These are phyloP conservation scores for Zaprionus vittiger DNA, from an alignment of 1,140 invertebrate genomes.

Conservation along the genomic window DNA sequence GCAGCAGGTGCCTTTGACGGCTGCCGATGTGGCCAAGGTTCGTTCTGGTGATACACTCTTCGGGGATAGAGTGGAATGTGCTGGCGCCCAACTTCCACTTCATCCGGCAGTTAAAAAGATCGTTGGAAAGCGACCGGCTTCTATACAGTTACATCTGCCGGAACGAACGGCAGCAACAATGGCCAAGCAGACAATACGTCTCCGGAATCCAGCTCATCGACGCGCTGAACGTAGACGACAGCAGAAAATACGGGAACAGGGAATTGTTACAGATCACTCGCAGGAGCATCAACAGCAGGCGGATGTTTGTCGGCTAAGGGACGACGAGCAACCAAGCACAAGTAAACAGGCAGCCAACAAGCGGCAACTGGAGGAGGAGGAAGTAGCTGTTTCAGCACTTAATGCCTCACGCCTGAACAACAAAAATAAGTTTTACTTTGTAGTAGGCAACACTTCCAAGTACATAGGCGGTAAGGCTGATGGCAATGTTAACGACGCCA, in stretches of 20 bases:
- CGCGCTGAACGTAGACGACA: slow-evolving; percentile 55
- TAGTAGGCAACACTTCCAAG: slow-evolving; percentile 94
- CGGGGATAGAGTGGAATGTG: slow-evolving; percentile 37
- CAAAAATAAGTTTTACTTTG: slow-evolving; percentile 84
- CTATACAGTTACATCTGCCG: slow-evolving; percentile 80
- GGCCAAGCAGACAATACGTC: slow-evolving; percentile 83
- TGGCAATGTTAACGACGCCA: background rate
- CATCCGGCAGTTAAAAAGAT: slow-evolving; percentile 90
- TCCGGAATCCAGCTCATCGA: slow-evolving; percentile 51
- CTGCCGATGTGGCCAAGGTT: slow-evolving; percentile 84
- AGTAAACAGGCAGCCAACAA: slow-evolving; percentile 69
- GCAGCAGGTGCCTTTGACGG: slow-evolving; percentile 86
- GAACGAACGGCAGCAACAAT: slow-evolving; percentile 84
- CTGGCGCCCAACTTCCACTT: slow-evolving; percentile 86
- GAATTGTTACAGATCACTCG: slow-evolving; percentile 77
- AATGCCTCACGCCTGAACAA: slow-evolving; percentile 74
- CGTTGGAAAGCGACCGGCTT: slow-evolving; percentile 86
- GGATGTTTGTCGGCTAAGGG: slow-evolving; percentile 10
- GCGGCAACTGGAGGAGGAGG: slow-evolving; percentile 52
- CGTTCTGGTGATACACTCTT: slow-evolving; percentile 67
- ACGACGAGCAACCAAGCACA: slow-evolving; percentile 60
- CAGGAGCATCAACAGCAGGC: slow-evolving; percentile 24
- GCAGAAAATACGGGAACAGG: slow-evolving; percentile 62
- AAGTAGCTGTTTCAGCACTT: slow-evolving; percentile 26
- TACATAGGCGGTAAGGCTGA: slow-evolving; percentile 88